Evolutionary conservation across 53 echinoderm and acorn worm species (phyloP).

Genomic region (Echinarachnius parma): DNA sequence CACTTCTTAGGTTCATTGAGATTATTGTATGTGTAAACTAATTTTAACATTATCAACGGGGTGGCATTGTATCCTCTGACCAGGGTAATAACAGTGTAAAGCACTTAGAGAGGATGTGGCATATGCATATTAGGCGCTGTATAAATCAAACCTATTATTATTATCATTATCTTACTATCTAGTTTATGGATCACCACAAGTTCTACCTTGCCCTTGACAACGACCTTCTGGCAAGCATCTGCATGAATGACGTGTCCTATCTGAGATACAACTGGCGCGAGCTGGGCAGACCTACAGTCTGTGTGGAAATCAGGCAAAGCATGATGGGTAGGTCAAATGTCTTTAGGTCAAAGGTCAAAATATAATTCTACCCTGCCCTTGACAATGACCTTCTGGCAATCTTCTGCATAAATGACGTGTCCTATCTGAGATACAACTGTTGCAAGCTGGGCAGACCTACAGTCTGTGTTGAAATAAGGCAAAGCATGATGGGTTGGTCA

Average conservation of each 20-base stretch:
- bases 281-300: slow-evolving; percentile 83
- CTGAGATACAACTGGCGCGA: slow-evolving; percentile 94
- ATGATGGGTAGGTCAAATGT: slow-evolving; percentile 91
- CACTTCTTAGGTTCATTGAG: too few relatives aligned
- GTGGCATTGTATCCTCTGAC: too few relatives aligned
- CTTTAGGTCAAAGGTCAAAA: too few relatives aligned
- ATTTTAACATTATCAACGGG: too few relatives aligned
- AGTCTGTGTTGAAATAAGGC: slow-evolving; percentile 79
- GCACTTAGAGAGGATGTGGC: too few relatives aligned
- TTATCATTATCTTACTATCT: slow-evolving; percentile 1
- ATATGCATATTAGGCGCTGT: too few relatives aligned
- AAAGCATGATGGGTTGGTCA: slow-evolving; percentile 89
- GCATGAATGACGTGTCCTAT: slow-evolving; percentile 80
- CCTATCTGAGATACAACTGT: slow-evolving; percentile 92
- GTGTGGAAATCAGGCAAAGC: slow-evolving; percentile 78
- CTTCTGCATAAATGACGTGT: slow-evolving; percentile 82
- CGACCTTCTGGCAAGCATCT: slow-evolving; percentile 85
- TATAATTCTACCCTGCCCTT: slow-evolving; percentile 91
- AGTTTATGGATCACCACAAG: slow-evolving; percentile 98
- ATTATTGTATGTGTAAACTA: too few relatives aligned
- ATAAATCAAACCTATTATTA: too few relatives aligned
- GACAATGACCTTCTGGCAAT: slow-evolving; percentile 89
- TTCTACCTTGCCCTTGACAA: slow-evolving; percentile 97
- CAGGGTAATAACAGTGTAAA: too few relatives aligned
- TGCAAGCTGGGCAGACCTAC: slow-evolving; percentile 86